These are phyloP conservation scores for Spicauda simplicius DNA, from an alignment of 2,888 invertebrate genomes.

Conservation along the genomic window DNA sequence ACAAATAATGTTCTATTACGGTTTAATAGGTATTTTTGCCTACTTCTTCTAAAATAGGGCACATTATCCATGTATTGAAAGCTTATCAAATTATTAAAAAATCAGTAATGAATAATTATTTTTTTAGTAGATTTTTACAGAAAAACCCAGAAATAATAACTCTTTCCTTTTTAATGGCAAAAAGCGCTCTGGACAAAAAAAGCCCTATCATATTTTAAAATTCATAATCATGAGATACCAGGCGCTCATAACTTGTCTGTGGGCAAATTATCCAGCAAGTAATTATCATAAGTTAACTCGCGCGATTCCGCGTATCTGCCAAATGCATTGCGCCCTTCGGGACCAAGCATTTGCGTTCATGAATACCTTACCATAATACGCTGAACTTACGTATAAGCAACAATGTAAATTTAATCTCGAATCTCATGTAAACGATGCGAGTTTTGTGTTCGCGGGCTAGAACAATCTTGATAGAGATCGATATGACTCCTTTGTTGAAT, in stretches of 20 bases:
- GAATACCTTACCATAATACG: conserved; percentile 80
- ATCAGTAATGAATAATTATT: too few species aligned
- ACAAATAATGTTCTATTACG: too few species aligned
- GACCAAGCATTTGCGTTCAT: conserved; percentile 77
- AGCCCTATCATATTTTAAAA: conserved; percentile 2
- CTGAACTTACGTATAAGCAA: conserved; percentile 65
- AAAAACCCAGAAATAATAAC: too few species aligned
- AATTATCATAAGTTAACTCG: conserved; percentile 77
- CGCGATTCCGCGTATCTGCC: conserved; percentile 59
- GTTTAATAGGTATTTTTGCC: too few species aligned
- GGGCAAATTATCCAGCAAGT: conserved; percentile 65
- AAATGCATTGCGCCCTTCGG: conserved; percentile 60
- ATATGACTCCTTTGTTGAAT: too few species aligned
- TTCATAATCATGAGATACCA: conserved; percentile 9
- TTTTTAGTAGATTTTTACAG: too few species aligned
- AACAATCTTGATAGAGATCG: conserved; percentile 36
- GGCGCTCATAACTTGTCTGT: conserved; percentile 44
- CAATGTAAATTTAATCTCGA: conserved; percentile 80
- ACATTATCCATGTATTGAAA: too few species aligned
- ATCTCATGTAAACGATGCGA: conserved; percentile 65
- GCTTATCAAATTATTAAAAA: too few species aligned
- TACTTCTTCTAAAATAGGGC: too few species aligned
- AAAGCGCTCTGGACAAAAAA: neutral
- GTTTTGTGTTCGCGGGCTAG: conserved; percentile 47
- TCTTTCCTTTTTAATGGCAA: too few species aligned